phyloP scores from a whole-genome alignment of 2,797 vertebrate genomes.

The Apodemus agrarius region DNA sequence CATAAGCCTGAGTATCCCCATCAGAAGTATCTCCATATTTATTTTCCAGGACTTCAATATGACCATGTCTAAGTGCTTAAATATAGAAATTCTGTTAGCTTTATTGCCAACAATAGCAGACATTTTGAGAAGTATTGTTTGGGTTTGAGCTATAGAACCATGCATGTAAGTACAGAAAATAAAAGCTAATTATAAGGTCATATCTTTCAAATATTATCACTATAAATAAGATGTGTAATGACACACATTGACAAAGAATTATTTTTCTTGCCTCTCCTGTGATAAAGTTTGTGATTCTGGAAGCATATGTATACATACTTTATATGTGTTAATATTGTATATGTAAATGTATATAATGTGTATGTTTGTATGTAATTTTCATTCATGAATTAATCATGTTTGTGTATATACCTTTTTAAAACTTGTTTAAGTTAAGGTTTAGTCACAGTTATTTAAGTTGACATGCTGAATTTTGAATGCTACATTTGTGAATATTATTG shows the following conservation, averaged over 20 bases:
- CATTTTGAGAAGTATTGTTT: neutral
- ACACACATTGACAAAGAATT: neutral
- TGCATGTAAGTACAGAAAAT: neutral
- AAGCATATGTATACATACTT: neutral
- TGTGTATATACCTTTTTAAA: neutral
- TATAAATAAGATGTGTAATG: neutral
- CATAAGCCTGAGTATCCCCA: neutral
- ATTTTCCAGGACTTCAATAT: neutral
- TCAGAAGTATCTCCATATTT: neutral
- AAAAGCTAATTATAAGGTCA: neutral
- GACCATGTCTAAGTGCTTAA: neutral
- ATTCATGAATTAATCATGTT: neutral
- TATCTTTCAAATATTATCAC: neutral
- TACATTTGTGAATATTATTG: neutral
- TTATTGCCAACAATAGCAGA: neutral
- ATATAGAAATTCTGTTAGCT: neutral
- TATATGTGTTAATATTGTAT: neutral
- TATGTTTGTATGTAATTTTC: neutral
- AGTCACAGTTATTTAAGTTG: neutral
- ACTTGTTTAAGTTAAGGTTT: neutral
- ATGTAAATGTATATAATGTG: neutral
- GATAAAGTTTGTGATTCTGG: neutral
- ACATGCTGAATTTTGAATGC: neutral
- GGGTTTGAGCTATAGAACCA: neutral
- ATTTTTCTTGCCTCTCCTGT: neutral